These are phyloP conservation scores for Prinia subflava DNA, from an alignment of 2,113 vertebrate species.

Conservation along the genomic window DNA sequence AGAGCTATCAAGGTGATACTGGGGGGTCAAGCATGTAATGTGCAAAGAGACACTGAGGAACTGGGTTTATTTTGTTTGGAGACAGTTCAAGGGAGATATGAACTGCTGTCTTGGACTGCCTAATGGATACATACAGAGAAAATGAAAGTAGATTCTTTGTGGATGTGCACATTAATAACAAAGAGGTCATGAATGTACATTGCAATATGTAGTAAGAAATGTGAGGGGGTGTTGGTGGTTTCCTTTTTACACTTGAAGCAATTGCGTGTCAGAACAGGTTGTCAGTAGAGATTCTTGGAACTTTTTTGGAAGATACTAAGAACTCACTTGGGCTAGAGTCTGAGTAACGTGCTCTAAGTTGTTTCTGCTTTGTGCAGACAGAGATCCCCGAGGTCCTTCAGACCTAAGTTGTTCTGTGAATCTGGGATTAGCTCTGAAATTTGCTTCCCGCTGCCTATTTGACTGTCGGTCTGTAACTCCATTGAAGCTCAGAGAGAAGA, in stretches of 20 bases:
- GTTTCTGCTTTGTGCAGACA: background rate
- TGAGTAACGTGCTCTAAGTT: background rate
- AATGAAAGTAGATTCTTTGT: background rate
- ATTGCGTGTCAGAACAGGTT: background rate
- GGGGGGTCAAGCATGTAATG: background rate
- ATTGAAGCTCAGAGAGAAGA: background rate
- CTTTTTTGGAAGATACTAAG: background rate
- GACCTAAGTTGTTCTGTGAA: background rate
- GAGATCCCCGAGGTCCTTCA: background rate
- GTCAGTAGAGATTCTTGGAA: background rate
- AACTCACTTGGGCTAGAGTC: background rate
- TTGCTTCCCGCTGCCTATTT: background rate
- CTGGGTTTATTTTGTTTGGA: background rate
- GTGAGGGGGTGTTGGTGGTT: background rate
- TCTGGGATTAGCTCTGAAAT: background rate
- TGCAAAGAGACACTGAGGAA: background rate
- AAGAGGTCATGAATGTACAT: background rate
- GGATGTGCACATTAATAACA: background rate
- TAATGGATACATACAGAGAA: background rate
- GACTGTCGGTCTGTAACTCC: background rate
- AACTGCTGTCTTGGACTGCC: background rate
- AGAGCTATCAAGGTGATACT: background rate
- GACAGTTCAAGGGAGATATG: background rate
- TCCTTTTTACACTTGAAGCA: background rate
- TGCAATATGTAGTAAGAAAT: background rate